phyloP scores from a whole-genome alignment of 2,797 vertebrate genomes.

The Sparidentex hasta region DNA sequence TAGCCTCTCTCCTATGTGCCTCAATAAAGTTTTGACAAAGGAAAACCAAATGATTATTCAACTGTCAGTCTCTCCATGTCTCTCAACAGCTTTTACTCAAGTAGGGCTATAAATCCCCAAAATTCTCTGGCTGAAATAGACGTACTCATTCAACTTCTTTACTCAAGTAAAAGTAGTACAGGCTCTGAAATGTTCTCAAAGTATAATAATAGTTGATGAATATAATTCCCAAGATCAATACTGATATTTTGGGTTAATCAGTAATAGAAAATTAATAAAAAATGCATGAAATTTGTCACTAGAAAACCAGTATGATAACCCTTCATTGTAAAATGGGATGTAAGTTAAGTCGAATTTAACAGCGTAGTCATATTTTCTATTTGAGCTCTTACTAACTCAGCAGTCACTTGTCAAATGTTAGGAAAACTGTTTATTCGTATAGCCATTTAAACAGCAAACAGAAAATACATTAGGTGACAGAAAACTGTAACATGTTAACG shows the following conservation, averaged over 20 bases:
- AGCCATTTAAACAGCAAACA: not conserved
- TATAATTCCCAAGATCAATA: no score
- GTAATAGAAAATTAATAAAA: not conserved
- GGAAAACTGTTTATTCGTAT: not conserved
- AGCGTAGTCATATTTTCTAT: not conserved
- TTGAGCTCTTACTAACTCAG: not conserved
- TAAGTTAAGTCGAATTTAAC: not conserved
- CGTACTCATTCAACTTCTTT: no score
- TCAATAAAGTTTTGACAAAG: constrained; percentile 72
- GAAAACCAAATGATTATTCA: not conserved
- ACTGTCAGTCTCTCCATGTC: not conserved
- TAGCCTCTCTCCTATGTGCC: constrained; percentile 55
- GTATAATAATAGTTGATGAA: no score
- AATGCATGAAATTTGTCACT: not conserved
- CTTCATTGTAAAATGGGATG: not conserved
- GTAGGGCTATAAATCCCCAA: no score
- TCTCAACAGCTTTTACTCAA: not conserved
- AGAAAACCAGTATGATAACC: not conserved
- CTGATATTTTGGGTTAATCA: no score
- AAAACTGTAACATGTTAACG: not conserved
- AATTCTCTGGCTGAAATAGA: no score
- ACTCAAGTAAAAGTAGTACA: no score
- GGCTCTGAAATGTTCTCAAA: no score
- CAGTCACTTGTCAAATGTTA: not conserved
- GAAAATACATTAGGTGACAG: not conserved